These are phyloP conservation scores for Sardinella longiceps DNA, from an alignment of 2,797 vertebrate species.

Conservation along the genomic window DNA sequence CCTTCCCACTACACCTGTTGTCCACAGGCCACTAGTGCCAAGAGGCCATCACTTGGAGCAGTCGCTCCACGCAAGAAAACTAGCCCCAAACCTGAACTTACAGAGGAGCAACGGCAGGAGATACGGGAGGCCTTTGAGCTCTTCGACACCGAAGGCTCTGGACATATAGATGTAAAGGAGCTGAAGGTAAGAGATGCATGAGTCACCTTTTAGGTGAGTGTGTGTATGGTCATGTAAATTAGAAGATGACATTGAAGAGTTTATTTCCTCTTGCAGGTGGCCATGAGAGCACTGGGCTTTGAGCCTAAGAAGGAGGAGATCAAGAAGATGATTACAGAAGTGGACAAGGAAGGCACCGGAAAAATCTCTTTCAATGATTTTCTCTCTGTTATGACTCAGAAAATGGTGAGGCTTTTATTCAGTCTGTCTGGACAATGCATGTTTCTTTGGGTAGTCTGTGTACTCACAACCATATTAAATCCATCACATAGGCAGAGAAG, in stretches of 20 bases:
- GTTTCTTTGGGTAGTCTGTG: background rate
- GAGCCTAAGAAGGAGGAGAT: constrained; percentile 97
- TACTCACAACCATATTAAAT: background rate
- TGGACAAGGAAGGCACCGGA: constrained; percentile 90
- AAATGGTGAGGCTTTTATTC: constrained; percentile 81
- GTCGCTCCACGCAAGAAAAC: constrained; percentile 81
- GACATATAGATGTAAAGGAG: constrained; percentile 88
- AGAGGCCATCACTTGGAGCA: constrained; percentile 80
- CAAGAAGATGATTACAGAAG: constrained; percentile 90
- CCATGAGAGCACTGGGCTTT: constrained; percentile 93
- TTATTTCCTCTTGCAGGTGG: constrained; percentile 77
- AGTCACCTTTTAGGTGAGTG: background rate
- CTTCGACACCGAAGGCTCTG: constrained; percentile 88
- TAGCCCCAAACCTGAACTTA: constrained; percentile 83
- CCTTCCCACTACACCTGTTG: background rate
- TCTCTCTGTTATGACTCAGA: constrained; percentile 88
- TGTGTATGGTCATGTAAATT: background rate
- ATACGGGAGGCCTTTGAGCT: constrained; percentile 92
- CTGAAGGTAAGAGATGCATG: constrained; percentile 77
- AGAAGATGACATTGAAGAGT: background rate
- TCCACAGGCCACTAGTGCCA: constrained; percentile 81
- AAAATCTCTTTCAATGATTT: constrained; percentile 91
- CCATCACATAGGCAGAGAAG: constrained; percentile 83
- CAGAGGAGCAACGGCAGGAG: constrained; percentile 89
- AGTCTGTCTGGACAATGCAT: background rate